phyloP scores from a whole-genome alignment of 2,888 invertebrate genomes.

The Epistrophe grossulariae region DNA sequence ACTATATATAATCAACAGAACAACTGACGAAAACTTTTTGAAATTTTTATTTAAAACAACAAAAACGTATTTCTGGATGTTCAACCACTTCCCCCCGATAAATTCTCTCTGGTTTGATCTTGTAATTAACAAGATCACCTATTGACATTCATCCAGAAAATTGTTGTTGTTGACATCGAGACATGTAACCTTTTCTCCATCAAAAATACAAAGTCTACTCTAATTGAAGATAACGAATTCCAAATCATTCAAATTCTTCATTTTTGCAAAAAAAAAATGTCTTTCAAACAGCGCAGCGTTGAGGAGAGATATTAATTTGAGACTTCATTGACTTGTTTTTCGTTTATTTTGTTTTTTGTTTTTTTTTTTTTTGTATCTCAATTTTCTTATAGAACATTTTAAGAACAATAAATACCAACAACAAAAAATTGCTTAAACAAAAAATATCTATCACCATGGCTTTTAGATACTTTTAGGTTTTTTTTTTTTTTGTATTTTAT shows the following conservation, averaged over 20 bases:
- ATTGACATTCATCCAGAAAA: neutral
- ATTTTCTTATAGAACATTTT: slow-evolving; percentile 51
- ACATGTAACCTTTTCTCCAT: neutral
- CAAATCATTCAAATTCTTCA: neutral
- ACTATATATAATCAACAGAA: too few species aligned
- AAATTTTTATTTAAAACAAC: too few species aligned
- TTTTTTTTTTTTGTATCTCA: slow-evolving; percentile 17
- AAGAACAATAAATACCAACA: slow-evolving; percentile 60
- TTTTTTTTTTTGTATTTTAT: slow-evolving; percentile 23
- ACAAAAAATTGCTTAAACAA: slow-evolving; percentile 1
- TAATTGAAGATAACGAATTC: neutral
- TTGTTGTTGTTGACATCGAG: neutral
- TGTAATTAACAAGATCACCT: neutral
- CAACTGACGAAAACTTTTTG: too few species aligned
- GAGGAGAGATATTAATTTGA: slow-evolving; percentile 2
- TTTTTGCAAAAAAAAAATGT: slow-evolving; percentile 4
- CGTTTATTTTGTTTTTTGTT: too few species aligned
- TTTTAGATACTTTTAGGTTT: slow-evolving; percentile 26
- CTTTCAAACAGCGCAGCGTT: neutral
- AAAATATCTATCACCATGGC: slow-evolving; percentile 43
- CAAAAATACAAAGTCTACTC: neutral
- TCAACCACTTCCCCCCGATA: neutral
- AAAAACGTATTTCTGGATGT: neutral
- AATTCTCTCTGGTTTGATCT: neutral
- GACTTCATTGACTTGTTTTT: slow-evolving; percentile 11